A percentile compares a stretch with the other conserved stretches of the same genome.
Conservation (phyloP, 2,797 vertebrate genomes). For the Lepidocolaptes lacrymiger region DNA sequence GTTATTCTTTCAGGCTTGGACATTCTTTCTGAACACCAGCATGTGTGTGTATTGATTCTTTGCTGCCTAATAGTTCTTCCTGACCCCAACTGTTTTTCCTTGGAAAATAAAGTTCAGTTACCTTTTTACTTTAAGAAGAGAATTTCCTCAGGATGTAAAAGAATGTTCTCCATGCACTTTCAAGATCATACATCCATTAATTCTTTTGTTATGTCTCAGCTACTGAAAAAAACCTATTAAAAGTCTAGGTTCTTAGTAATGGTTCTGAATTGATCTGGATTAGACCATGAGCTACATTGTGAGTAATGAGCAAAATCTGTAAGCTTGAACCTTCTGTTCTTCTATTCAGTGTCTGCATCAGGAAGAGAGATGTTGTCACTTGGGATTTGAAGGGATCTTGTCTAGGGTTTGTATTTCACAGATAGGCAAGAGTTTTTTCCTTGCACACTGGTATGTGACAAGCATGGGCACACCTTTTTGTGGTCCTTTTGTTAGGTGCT, state of each 20-base stretch:
- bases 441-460: not conserved
- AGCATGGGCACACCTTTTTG: not conserved
- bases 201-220: not conserved
- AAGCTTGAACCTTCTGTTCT: not conserved
- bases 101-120: not conserved
- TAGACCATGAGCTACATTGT: not conserved
- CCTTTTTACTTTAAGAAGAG: not conserved
- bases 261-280: not conserved
- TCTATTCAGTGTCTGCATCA: not conserved
- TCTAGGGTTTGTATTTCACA: not conserved
- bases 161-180: not conserved
- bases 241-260: not conserved
- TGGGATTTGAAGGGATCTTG: not conserved
- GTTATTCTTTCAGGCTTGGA: not conserved
- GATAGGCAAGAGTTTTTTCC: not conserved
- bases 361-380: not conserved
- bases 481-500: accelerated
- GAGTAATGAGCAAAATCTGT: not conserved
- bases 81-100: not conserved
- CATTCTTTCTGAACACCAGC: not conserved
- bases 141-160: not conserved
- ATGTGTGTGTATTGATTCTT: not conserved
- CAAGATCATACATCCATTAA: not conserved
- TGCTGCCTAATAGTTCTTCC: not conserved
- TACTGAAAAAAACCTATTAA: not conserved